phyloP scores from a whole-genome alignment of 2,113 vertebrate genomes.

The Sapayoa aenigma region DNA sequence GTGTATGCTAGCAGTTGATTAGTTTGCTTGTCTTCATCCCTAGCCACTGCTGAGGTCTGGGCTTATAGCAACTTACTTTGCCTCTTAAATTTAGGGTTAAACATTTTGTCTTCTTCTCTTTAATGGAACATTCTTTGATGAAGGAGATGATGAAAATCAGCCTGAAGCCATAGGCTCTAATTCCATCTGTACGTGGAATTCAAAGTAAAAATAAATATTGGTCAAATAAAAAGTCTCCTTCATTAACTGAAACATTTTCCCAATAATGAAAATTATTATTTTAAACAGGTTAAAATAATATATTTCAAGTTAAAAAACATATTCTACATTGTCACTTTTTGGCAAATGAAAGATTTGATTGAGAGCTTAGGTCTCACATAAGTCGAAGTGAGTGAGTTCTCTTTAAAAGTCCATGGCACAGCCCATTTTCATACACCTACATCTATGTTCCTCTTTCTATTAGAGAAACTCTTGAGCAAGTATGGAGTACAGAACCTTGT shows the following conservation, averaged over 20 bases:
- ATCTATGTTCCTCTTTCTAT: neutral
- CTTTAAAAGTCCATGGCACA: neutral
- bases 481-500: neutral
- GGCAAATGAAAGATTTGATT: neutral
- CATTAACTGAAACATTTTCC: neutral
- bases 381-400: neutral
- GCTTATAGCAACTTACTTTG: neutral
- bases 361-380: neutral
- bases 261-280: neutral
- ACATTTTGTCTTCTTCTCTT: neutral
- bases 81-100: neutral
- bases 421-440: neutral
- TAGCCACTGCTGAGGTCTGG: neutral
- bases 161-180: neutral
- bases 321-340: neutral
- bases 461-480: neutral
- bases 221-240: neutral
- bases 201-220: neutral
- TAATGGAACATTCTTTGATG: neutral
- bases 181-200: neutral
- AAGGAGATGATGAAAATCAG: neutral
- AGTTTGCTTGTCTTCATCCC: neutral
- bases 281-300: neutral
- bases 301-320: neutral
- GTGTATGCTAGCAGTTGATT: neutral